Percentiles rank a stretch among this genome's conserved stretches.
phyloP scores from a whole-genome alignment of 2,113 vertebrate species.

The Stictonetta naevosa region DNA sequence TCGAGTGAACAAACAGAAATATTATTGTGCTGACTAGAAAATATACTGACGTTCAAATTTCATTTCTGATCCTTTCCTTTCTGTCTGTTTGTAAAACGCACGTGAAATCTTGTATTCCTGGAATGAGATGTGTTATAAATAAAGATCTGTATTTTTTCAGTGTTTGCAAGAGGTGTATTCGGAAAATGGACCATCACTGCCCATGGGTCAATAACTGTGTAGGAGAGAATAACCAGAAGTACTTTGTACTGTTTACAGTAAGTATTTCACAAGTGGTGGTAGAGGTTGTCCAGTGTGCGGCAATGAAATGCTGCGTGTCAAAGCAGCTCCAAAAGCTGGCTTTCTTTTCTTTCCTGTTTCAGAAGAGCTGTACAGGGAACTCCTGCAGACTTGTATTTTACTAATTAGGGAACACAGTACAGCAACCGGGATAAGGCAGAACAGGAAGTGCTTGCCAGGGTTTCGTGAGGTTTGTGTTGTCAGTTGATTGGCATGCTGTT shows the following conservation, averaged over 20 bases:
- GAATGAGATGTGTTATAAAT: background rate
- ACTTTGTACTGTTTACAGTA: constrained; percentile 99
- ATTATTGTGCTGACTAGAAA: background rate
- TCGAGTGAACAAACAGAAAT: background rate
- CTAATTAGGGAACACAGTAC: background rate
- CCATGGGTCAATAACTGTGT: constrained; percentile 99
- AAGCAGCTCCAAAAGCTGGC: background rate
- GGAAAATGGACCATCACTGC: constrained; percentile 99
- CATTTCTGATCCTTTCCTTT: background rate
- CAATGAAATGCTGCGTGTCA: background rate
- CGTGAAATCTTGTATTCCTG: background rate
- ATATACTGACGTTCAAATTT: background rate
- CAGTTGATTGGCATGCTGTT: background rate
- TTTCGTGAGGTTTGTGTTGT: background rate
- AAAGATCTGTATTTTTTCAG: constrained; percentile 72
- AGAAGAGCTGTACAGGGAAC: background rate
- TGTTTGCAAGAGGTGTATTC: constrained; percentile 98
- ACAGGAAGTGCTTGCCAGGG: background rate
- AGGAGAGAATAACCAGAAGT: constrained; percentile 99
- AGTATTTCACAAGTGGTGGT: constrained; percentile 70
- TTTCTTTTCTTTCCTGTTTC: background rate
- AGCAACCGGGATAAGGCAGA: background rate
- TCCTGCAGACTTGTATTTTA: background rate
- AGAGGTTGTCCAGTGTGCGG: background rate
- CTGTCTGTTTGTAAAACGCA: background rate